Evolutionary conservation across 1,140 invertebrate genomes (phyloP).

Genomic region (Saccostrea glomerata): DNA sequence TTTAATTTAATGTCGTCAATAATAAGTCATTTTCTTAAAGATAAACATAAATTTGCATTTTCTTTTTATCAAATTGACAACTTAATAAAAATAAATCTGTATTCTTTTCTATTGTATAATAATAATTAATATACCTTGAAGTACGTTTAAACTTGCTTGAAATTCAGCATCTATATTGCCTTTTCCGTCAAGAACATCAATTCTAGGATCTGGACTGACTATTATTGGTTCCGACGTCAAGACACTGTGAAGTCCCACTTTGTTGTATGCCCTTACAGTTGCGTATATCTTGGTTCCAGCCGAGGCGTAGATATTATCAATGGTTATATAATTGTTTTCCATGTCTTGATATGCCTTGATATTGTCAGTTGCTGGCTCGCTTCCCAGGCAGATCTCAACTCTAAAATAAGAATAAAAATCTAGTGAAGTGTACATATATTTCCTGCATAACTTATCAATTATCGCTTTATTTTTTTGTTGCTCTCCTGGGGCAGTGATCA

Average conservation of each 20-base stretch:
- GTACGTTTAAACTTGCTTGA: neutral
- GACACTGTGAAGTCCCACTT: neutral
- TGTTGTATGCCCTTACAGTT: constrained; percentile 25
- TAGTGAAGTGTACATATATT: no score
- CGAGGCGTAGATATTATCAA: constrained; percentile 6
- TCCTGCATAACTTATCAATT: no score
- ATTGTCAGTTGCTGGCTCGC: neutral
- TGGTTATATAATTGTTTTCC: neutral
- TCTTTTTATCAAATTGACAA: no score
- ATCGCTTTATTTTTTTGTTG: no score
- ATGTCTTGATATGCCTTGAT: constrained; percentile 16
- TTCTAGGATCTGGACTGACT: constrained; percentile 18
- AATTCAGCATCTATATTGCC: neutral
- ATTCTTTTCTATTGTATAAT: no score
- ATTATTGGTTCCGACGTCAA: neutral
- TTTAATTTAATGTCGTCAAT: no score
- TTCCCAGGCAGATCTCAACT: constrained; percentile 37
- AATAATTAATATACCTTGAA: neutral
- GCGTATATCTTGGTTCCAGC: constrained; percentile 18
- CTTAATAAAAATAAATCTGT: no score
- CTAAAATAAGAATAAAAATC: neutral
- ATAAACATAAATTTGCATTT: no score
- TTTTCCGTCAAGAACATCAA: constrained; percentile 3
- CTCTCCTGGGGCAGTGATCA: no score
- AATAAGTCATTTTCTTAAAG: no score